Base-by-base conservation (phyloP, 2,113 vertebrate genomes). In the Mola mola region DNA sequence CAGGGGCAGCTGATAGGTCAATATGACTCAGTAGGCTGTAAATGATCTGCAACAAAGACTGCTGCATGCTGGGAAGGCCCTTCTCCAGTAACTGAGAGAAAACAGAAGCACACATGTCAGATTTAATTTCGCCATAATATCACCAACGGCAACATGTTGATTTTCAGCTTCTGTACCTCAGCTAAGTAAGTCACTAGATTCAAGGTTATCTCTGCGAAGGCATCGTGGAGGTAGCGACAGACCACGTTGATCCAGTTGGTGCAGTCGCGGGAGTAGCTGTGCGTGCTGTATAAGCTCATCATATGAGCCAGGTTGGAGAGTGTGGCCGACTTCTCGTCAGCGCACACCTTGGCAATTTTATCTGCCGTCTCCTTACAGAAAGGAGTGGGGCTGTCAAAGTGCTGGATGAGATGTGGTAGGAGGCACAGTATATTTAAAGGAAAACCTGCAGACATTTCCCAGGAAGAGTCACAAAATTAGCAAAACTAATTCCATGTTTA, bases 341-440 rank as follows among this genome's bases (percentile, higher is more conserved):
- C 92, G 38, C 97, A 99, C 52, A 96, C 93, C 92, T 96, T 97
- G 64, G 96, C 95, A 78, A 99, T 98, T 55, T 93, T 95, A 87
- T 98, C 97, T 42, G 97, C 97, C 20, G 96, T 97, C 90, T 98
- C 97, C 90, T 96, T 98, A 84, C 97, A 99, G 91, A 99, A 99
- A 25, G 92, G 89, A 57, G 96, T 98, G 53, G 97, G 97, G 81
- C 92, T 99, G 93, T 99, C 97, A 91, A 99, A 99, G 93, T 99
- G 95, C 84, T 96, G 97, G 79, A 99, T 96, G 86, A 99, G 93
- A 82, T 99, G 97, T 68, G 97, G 97, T 83, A 99, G 92, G 66
- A 99, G 94, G 91, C 96, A 99, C 83, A 99, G 92, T 90, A 99
- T 96, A 72, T 99, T 99, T 79, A 99, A 84, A 66, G 97, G 97